Base-by-base conservation (phyloP, 2,113 vertebrate genomes). In the Ptilorrhoa leucosticta region DNA sequence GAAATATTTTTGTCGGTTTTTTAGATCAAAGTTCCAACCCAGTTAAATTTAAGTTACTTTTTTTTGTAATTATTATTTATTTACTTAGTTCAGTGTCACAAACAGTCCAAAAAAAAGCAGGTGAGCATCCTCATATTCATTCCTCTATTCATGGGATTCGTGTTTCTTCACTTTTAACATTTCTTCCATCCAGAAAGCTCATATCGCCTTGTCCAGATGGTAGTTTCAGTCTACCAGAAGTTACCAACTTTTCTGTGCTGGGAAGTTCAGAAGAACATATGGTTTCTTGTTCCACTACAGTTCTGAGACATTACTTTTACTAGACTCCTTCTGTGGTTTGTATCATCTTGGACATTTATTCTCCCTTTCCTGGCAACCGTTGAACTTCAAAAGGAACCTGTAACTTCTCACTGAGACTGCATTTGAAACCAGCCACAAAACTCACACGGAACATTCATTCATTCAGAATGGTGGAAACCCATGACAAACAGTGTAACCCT, bases 341-440 rank as follows among this genome's bases (percentile, higher is more conserved):
- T 95, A 90, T 92, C 61, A 15, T 93, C 86, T 94, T 57, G 88
- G 73, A 73, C 57, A 68, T 83, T 81, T 72, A 78, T 87, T 94
- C 90, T 97, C 76, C 91, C 95, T 87, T 90, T 97, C 95, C 96
- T 97, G 96, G 86, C 93, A 97, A 95, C 61, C 9, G 87, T 85
- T 97, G 97, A 97, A 95, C 96, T 97, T 97, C 96, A 95, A 95
- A 97, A 98, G 95, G 97, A 98, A 98, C 97, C 97, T 98, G 95
- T 71, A 96, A 96, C 98, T 98, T 98, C 95, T 97, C 94, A 96
- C 92, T 83, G 97, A 96, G 97, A 98, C 96, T 96, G 97, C 96
- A 97, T 98, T 98, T 97, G 97, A 97, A 98, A 98, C 90, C 97
- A 97, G 98, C 98, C 98, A 98, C 97, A 97, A 98, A 98, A 98